Percentiles rank a stretch among this genome's conserved stretches.
These are phyloP conservation scores for Carcharodon carcharias DNA, from an alignment of 2,797 vertebrate genomes.

Conservation along the genomic window DNA sequence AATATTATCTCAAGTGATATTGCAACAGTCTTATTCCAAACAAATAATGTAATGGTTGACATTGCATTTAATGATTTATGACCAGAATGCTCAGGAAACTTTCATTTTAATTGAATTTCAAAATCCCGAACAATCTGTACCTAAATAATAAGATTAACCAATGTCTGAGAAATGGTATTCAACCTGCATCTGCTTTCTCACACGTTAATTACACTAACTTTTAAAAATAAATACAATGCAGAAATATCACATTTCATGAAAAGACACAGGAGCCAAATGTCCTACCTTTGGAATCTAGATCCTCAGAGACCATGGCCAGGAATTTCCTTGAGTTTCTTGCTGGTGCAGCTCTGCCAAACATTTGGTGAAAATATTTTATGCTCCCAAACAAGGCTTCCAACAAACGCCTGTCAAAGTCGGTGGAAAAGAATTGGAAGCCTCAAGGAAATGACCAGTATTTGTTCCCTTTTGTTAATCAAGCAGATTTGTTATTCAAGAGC, in stretches of 20 bases:
- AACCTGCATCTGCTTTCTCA: background rate
- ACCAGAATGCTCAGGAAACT: background rate
- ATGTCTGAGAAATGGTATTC: background rate
- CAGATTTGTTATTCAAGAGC: background rate
- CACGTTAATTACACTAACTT: background rate
- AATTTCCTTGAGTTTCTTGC: background rate
- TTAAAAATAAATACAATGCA: background rate
- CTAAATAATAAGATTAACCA: background rate
- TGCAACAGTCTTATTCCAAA: background rate
- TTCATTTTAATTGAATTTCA: background rate
- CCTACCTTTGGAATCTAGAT: background rate
- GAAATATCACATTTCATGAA: background rate
- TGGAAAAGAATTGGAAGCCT: background rate
- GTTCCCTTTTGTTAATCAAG: background rate
- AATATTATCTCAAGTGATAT: conserved; percentile 23
- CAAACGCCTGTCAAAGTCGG: background rate
- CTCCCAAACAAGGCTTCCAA: background rate
- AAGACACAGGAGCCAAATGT: background rate
- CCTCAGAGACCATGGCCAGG: background rate
- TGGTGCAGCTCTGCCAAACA: too few relatives aligned
- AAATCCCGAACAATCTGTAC: background rate
- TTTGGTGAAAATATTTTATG: background rate
- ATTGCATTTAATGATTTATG: background rate
- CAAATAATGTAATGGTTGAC: background rate
- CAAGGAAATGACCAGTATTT: background rate